A percentile compares a stretch with the other conserved stretches of the same genome.
Conservation (phyloP, 2,113 vertebrate genomes). For the Carassius gibelio region DNA sequence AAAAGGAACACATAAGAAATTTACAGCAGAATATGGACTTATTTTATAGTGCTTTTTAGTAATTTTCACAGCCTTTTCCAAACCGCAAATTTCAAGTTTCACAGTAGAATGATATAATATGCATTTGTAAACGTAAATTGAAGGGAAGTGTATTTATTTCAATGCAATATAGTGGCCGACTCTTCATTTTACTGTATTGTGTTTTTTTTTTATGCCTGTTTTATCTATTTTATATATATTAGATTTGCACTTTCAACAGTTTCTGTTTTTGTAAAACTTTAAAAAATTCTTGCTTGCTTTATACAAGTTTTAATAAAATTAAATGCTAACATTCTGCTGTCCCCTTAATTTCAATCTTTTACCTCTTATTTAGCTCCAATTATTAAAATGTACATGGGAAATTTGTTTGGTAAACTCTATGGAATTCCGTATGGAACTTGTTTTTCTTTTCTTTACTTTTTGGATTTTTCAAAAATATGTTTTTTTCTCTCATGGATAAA, state of each 20-base stretch:
- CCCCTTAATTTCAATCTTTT: neutral
- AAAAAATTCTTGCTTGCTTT: neutral
- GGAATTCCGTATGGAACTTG: neutral
- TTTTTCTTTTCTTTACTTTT: neutral
- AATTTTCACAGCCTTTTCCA: neutral
- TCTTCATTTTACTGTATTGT: neutral
- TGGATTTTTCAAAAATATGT: neutral
- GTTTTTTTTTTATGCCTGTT: neutral
- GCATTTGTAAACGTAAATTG: neutral
- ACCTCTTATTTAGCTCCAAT: neutral
- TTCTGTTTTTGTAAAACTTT: slow-evolving; percentile 3
- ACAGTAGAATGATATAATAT: neutral
- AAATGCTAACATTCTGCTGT: neutral
- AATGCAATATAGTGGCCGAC: neutral
- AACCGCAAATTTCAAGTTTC: neutral
- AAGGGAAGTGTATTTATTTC: slow-evolving; percentile 3
- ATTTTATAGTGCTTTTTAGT: too few species aligned
- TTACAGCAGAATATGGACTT: too few species aligned
- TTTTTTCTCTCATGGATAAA: neutral
- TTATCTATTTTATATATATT: neutral
- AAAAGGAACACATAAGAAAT: too few species aligned
- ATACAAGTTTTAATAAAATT: neutral
- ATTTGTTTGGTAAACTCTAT: neutral
- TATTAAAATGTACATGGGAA: neutral
- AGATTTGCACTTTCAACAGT: neutral